Conservation (phyloP, 2,888 invertebrate species). For the Calliopum simillimum region DNA sequence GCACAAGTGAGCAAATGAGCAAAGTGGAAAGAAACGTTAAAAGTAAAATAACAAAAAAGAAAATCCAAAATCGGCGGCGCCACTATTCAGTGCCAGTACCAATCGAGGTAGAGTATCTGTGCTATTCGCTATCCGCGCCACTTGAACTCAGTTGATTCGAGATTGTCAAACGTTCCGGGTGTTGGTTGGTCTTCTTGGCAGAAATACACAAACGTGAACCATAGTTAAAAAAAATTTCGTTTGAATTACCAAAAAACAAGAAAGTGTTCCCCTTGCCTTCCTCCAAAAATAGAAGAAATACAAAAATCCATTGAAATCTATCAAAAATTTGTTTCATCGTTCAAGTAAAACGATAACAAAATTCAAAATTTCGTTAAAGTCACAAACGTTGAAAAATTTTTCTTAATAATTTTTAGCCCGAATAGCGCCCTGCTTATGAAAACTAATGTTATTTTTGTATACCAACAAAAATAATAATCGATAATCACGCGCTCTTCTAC, state of each 20-base stretch:
- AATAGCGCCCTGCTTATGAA: neutral
- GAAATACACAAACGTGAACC: neutral
- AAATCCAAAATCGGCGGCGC: neutral
- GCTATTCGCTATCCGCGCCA: constrained; percentile 40
- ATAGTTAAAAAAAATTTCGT: neutral
- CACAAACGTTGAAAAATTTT: constrained; percentile 8
- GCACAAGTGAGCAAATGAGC: neutral
- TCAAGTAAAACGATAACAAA: neutral
- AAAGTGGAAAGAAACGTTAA: neutral
- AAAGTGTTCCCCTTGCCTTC: neutral
- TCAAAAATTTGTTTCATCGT: too few species aligned
- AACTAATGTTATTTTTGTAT: constrained; percentile 10
- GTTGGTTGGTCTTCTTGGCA: constrained; percentile 35
- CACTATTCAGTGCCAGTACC: constrained; percentile 8
- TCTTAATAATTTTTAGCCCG: neutral
- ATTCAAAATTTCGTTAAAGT: constrained; percentile 14
- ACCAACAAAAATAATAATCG: constrained; percentile 27
- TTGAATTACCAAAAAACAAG: neutral
- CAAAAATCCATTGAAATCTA: constrained; percentile 1
- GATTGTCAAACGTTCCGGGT: constrained; percentile 49
- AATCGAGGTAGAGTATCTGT: constrained; percentile 14
- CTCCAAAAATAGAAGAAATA: neutral
- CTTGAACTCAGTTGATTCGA: constrained; percentile 47
- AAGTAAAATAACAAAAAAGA: constrained; percentile 5
- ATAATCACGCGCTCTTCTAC: constrained; percentile 21